Evolutionary conservation across 2,113 vertebrate species (phyloP).

Genomic region (Ceyx margarethae): DNA sequence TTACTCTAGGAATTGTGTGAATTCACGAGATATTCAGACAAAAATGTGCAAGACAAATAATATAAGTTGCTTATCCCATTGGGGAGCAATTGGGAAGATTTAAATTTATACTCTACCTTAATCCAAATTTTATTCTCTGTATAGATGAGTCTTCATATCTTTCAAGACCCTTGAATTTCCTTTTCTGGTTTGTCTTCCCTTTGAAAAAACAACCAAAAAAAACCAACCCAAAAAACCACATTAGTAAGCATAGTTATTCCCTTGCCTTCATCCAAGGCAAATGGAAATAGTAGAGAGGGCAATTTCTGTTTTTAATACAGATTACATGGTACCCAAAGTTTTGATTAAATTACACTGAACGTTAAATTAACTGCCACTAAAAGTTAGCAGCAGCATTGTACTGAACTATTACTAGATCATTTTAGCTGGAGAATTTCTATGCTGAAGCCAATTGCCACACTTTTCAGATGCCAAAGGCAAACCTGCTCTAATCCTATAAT

Average conservation of each 20-base stretch:
- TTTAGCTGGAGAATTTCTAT: neutral
- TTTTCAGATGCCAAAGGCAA: neutral
- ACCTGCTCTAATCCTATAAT: neutral
- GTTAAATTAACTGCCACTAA: neutral
- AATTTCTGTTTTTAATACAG: neutral
- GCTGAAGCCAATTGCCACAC: neutral
- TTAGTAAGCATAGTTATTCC: neutral
- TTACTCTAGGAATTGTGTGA: neutral
- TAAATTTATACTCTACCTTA: neutral
- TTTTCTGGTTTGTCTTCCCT: neutral
- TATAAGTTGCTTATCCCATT: neutral
- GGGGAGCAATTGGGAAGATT: neutral
- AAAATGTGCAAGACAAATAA: neutral
- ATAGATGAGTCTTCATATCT: neutral
- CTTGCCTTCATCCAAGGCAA: neutral
- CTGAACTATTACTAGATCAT: neutral
- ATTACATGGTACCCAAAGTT: neutral
- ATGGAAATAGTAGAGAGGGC: neutral
- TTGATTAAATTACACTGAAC: neutral
- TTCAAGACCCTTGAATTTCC: neutral
- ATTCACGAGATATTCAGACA: neutral
- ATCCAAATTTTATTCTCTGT: neutral
- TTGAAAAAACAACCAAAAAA: neutral
- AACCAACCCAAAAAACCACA: neutral
- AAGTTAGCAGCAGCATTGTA: neutral